A percentile compares a stretch with the other conserved stretches of the same genome.
Conservation (phyloP, 1,140 invertebrate genomes). For the Venturia canescens region DNA sequence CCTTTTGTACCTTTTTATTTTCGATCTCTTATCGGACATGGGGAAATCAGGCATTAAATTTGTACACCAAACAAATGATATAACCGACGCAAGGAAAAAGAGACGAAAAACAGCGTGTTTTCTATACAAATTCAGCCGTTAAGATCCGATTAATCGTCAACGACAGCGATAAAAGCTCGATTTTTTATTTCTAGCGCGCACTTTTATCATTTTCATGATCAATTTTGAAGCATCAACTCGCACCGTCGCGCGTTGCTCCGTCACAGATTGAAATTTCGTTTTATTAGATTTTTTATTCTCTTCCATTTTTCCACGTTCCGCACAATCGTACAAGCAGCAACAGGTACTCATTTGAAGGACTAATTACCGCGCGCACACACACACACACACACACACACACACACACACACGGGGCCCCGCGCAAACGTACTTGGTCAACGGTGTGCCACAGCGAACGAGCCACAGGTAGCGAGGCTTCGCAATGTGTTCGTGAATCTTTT, state of each 20-base stretch:
- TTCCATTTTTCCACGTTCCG: constrained; percentile 40
- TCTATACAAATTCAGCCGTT: too few species aligned
- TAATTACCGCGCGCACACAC: constrained; percentile 55
- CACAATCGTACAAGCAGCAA: constrained; percentile 49
- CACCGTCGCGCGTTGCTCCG: background rate
- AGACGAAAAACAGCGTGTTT: too few species aligned
- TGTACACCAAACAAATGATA: too few species aligned
- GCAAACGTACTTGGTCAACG: constrained; percentile 51
- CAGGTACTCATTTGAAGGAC: constrained; percentile 60
- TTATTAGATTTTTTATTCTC: too few species aligned
- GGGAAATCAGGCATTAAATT: too few species aligned
- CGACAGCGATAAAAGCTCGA: background rate
- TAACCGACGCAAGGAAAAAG: too few species aligned
- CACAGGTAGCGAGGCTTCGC: constrained; percentile 14
- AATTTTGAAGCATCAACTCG: background rate
- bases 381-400: background rate
- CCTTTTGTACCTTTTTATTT: too few species aligned
- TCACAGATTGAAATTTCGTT: background rate
- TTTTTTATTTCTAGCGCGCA: background rate
- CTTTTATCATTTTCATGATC: background rate
- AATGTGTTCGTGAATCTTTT: background rate
- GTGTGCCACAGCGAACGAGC: constrained; percentile 45
- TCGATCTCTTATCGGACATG: too few species aligned
- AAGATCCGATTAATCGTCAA: too few species aligned
- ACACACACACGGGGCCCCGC: background rate